Evolutionary conservation across 2,113 vertebrate genomes (phyloP).

Genomic region (Delphinus delphis): DNA sequence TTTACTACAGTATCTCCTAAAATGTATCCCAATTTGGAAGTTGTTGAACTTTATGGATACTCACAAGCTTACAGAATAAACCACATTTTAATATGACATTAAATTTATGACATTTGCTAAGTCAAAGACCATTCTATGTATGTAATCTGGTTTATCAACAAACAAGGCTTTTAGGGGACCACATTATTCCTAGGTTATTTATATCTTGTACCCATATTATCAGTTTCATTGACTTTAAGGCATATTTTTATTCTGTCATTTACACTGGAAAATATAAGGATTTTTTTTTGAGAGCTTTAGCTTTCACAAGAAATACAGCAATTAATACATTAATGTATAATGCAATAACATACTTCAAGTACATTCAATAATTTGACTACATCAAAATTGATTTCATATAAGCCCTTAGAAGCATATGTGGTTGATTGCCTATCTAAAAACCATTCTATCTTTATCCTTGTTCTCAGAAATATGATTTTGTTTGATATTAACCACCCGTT

Average conservation of each 20-base stretch:
- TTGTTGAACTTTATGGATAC: not conserved
- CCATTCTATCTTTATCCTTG: not conserved
- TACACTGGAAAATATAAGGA: not conserved
- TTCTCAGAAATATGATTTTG: not conserved
- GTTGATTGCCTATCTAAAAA: not conserved
- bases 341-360: not conserved
- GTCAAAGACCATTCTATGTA: not conserved
- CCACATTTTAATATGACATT: not conserved
- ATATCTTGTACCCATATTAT: not conserved
- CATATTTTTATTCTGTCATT: not conserved
- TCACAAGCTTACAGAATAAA: not conserved
- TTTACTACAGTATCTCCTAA: not conserved
- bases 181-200: conserved; percentile 5
- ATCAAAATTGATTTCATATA: not conserved
- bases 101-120: not conserved
- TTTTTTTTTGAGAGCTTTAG: not conserved
- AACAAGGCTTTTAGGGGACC: not conserved
- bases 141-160: not conserved
- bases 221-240: not conserved
- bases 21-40: not conserved
- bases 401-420: not conserved
- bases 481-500: not conserved
- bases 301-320: not conserved
- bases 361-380: not conserved
- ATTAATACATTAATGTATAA: not conserved